Evolutionary conservation across 37 sponge, comb jelly and placozoan genomes (phyloP).

Genomic region (Corticium candelabrum): DNA sequence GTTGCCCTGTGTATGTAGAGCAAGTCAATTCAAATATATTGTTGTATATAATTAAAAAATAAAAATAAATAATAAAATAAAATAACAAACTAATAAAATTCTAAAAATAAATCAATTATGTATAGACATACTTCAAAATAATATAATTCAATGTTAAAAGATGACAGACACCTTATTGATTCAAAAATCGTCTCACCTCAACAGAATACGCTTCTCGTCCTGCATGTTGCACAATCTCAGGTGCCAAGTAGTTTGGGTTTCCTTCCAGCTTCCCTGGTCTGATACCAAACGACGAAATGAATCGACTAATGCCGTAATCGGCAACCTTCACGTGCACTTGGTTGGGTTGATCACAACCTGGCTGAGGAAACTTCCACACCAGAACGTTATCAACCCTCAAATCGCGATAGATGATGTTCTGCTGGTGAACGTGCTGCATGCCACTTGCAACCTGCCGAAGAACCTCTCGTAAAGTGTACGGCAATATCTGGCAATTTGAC

Average conservation of each 20-base stretch:
- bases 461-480: background rate
- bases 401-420: conserved; percentile 71
- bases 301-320: conserved; percentile 75
- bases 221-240: conserved; percentile 51
- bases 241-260: conserved; percentile 62
- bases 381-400: conserved; percentile 67
- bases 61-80: too few relatives aligned
- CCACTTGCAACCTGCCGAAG: conserved; percentile 58
- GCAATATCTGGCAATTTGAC: background rate
- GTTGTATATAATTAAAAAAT: too few relatives aligned
- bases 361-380: conserved; percentile 59
- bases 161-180: background rate
- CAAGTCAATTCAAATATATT: too few relatives aligned
- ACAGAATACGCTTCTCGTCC: conserved; percentile 40
- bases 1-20: too few relatives aligned
- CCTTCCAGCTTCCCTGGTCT: conserved; percentile 49
- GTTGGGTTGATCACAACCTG: conserved; percentile 19
- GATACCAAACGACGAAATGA: conserved; percentile 48
- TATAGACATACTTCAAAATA: too few relatives aligned
- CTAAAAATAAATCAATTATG: too few relatives aligned
- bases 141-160: background rate
- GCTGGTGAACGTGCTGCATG: conserved; percentile 52
- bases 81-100: too few relatives aligned
- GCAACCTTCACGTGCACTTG: conserved; percentile 51
- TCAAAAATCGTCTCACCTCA: conserved; percentile 18